A percentile compares a stretch with the other conserved stretches of the same genome.
Conservation (phyloP, 2,888 invertebrate species). For the Pachydiplax longipennis region DNA sequence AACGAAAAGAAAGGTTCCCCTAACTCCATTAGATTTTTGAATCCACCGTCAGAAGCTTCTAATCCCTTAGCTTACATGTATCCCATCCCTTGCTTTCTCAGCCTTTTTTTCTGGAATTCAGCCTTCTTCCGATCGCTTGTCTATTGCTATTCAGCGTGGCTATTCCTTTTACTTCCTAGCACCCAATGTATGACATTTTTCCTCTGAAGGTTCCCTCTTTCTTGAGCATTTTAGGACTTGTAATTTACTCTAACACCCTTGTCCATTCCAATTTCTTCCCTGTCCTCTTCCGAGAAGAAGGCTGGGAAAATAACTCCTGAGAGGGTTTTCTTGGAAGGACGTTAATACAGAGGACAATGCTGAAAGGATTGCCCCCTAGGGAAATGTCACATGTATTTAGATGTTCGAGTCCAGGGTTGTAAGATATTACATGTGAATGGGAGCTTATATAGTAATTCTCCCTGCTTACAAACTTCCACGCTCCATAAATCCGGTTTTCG, state of each 20-base stretch:
- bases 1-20: not conserved
- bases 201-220: too few species aligned
- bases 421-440: not conserved
- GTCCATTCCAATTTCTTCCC: too few species aligned
- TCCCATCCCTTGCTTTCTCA: not conserved
- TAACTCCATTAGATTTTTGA: slow-evolving; percentile 3
- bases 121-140: not conserved
- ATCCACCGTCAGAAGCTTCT: not conserved
- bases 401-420: not conserved
- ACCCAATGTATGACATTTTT: too few species aligned
- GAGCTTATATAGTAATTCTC: too few species aligned
- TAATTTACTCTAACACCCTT: too few species aligned
- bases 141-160: not conserved
- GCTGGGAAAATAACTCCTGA: not conserved
- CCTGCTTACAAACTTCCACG: too few species aligned
- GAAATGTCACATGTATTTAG: not conserved
- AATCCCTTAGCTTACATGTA: not conserved
- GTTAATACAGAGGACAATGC: not conserved
- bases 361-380: not conserved
- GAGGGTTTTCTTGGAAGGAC: not conserved
- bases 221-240: too few species aligned
- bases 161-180: too few species aligned
- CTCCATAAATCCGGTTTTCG: too few species aligned
- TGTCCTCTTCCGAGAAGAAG: not conserved
- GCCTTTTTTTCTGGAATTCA: not conserved